Evolutionary conservation across 1,140 invertebrate species (phyloP).

Genomic region (Ips typographus): DNA sequence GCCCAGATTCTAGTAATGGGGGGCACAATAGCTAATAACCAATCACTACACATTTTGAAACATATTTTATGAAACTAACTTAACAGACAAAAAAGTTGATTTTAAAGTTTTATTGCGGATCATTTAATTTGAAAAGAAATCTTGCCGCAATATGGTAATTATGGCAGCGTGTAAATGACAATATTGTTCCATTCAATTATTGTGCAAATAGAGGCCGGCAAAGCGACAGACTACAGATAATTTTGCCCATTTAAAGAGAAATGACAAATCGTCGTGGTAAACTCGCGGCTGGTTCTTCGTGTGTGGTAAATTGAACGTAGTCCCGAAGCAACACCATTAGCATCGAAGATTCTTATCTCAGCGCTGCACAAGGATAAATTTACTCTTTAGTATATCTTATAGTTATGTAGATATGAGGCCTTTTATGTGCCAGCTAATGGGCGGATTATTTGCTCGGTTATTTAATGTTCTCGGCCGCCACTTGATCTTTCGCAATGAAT

Average conservation of each 20-base stretch:
- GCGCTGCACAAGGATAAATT: slow-evolving; percentile 33
- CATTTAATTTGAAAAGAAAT: no score
- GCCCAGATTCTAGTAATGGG: no score
- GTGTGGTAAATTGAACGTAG: slow-evolving; percentile 33
- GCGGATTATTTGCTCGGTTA: slow-evolving; percentile 15
- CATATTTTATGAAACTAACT: no score
- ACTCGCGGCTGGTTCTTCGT: slow-evolving; percentile 29
- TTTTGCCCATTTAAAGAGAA: slow-evolving; percentile 16
- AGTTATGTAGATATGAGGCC: slow-evolving; percentile 29
- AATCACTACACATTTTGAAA: no score
- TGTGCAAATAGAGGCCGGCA: slow-evolving; percentile 10
- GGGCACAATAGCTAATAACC: no score
- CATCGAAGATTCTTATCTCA: slow-evolving; percentile 29
- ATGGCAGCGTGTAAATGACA: no score
- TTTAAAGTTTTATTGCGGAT: no score
- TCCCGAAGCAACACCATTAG: slow-evolving; percentile 33
- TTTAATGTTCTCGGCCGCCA: neutral
- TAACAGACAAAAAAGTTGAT: no score
- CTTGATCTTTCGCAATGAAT: slow-evolving; percentile 8
- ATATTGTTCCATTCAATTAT: slow-evolving; percentile 1
- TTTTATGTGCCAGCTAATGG: slow-evolving; percentile 28
- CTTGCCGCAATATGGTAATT: no score
- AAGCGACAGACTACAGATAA: slow-evolving; percentile 6
- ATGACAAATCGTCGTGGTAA: slow-evolving; percentile 31
- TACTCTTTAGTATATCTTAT: slow-evolving; percentile 28